A percentile compares a stretch with the other conserved stretches of the same genome.
Evolutionary conservation across 1,140 invertebrate species (phyloP).

Genomic region (Trypoxylus dichotomus): DNA sequence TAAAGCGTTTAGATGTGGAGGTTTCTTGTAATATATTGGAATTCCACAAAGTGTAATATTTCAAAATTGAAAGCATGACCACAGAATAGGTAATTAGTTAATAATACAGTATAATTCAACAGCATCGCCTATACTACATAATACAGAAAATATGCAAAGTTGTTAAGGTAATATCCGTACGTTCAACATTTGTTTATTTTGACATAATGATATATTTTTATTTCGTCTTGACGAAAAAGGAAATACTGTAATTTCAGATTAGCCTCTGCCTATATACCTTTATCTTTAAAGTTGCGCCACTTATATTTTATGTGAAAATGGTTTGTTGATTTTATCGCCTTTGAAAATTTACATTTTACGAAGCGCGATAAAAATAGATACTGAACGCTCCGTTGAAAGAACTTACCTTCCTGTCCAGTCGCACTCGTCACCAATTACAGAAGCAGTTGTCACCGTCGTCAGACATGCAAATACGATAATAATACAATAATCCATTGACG

Average conservation of each 20-base stretch:
- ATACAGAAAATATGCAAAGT: too few species aligned
- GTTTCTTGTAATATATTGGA: neutral
- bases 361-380: constrained; percentile 3
- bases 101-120: neutral
- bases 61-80: neutral
- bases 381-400: neutral
- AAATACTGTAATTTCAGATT: neutral
- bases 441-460: constrained; percentile 49
- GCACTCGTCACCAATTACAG: constrained; percentile 60
- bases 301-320: neutral
- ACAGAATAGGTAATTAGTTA: neutral
- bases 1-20: neutral
- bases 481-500: constrained; percentile 24
- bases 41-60: neutral
- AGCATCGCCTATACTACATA: too few species aligned
- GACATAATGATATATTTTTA: too few species aligned
- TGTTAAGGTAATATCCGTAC: too few species aligned
- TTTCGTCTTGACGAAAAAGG: neutral
- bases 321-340: neutral
- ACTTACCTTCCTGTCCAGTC: constrained; percentile 63
- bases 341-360: neutral
- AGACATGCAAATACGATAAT: constrained; percentile 23
- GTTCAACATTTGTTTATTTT: too few species aligned
- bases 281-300: neutral
- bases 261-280: neutral